phyloP scores from a whole-genome alignment of 2,888 invertebrate genomes.

The Pharmacophagus antenor region DNA sequence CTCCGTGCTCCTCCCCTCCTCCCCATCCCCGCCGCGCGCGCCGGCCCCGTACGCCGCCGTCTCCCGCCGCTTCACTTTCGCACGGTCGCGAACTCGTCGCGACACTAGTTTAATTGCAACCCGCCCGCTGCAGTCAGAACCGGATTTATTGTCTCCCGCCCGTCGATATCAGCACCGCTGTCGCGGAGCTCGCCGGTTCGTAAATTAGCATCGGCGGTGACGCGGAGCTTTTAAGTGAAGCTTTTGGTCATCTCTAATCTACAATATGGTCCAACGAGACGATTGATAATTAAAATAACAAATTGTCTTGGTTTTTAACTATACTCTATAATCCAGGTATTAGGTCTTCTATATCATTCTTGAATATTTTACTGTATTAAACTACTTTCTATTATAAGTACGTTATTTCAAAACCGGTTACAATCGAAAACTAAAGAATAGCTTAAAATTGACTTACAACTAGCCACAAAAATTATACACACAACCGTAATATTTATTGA shows the following conservation, averaged over 20 bases:
- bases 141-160: slow-evolving; percentile 76
- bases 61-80: slow-evolving; percentile 72
- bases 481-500: background rate
- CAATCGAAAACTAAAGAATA: too few species aligned
- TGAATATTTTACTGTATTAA: too few species aligned
- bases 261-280: background rate
- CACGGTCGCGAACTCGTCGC: slow-evolving; percentile 71
- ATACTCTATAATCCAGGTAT: too few species aligned
- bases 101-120: slow-evolving; percentile 79
- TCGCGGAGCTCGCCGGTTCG: slow-evolving; percentile 39
- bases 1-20: slow-evolving; percentile 37
- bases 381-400: too few species aligned
- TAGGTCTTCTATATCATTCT: too few species aligned
- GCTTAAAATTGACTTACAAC: too few species aligned
- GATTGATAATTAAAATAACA: background rate
- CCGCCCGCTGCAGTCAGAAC: slow-evolving; percentile 64
- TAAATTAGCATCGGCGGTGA: slow-evolving; percentile 35
- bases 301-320: background rate
- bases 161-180: slow-evolving; percentile 64
- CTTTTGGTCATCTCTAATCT: slow-evolving; percentile 7
- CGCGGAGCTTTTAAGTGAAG: slow-evolving; percentile 22
- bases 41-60: slow-evolving; percentile 34
- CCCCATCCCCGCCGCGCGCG: slow-evolving; percentile 36
- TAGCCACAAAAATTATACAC: too few species aligned
- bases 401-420: too few species aligned